Base-by-base conservation (phyloP, 2,888 invertebrate genomes). In the Pachymerium ferrugineum region DNA sequence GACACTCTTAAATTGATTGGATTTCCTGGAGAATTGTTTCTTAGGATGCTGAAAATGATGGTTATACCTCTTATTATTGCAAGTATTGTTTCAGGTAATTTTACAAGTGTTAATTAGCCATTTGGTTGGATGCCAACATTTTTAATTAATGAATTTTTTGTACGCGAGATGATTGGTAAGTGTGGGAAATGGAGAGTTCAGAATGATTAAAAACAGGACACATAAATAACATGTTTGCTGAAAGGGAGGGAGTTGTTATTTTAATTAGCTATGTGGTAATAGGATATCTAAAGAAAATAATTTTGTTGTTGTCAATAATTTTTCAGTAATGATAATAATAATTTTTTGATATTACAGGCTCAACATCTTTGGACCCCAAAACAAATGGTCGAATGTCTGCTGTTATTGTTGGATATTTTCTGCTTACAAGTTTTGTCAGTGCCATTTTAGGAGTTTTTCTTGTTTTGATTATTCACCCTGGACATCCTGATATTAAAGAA, bases 301-400 rank as follows among this genome's bases (percentile, higher is more conserved):
- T n/a, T n/a, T n/a, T n/a, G n/a, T n/a, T 12, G 5, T 8, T 38
- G n/a, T 38, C 38, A 3, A n/a, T 38, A 38, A 5, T 33, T 33
- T 12, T 12, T 33, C 6, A 8, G 5, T 33, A 33, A 33, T 33
- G n/a, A 8, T 33, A 33, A 33, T 33, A 33, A 33, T 33, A 33
- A 22, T 25, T 54, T 25, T 47, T 47, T 47, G 16, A 19, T 42
- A 62, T 19, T 74, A 0, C 87, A 83, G 93, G 93, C 12, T 92
- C 92, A 38, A 92, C 93, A 10, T 92, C 92, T 80, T 83, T 94
- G 28, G 93, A 93, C 80, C 91, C 92, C 0, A 89, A 89, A 77
- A 89, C 92, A 87, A 93, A 93, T 83, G 92, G 93, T 0, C 90
- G 89, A 82, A 92, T 93, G 73, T 93, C 93, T 0, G 84, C 92